Evolutionary conservation across 92 coral and sea anemone species (phyloP).

Genomic region (Zoanthus solanderi): DNA sequence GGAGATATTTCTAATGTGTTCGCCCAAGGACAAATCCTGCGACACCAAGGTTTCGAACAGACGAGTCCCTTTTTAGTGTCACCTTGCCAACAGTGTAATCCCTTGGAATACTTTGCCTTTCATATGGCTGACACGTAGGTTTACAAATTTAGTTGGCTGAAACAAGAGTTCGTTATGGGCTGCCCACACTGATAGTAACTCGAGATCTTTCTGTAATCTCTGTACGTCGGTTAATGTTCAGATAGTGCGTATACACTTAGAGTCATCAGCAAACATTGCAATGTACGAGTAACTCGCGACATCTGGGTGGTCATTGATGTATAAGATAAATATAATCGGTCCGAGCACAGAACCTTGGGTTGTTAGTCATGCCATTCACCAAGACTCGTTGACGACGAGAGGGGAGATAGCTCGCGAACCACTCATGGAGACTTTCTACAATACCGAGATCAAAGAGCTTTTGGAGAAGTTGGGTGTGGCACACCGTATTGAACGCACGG

Average conservation of each 20-base stretch:
- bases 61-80: too few relatives aligned
- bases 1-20: neutral
- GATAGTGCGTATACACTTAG: slow-evolving; percentile 40
- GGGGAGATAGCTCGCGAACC: slow-evolving; percentile 41
- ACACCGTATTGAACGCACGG: slow-evolving; percentile 40
- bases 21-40: neutral
- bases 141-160: slow-evolving; percentile 43
- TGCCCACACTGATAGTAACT: slow-evolving; percentile 38
- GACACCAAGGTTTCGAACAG: neutral
- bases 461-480: slow-evolving; percentile 27
- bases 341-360: slow-evolving; percentile 36
- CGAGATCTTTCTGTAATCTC: slow-evolving; percentile 34
- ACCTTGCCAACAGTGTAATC: too few relatives aligned
- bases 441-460: slow-evolving; percentile 24
- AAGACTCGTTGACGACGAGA: slow-evolving; percentile 34
- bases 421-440: slow-evolving; percentile 19
- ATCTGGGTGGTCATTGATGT: slow-evolving; percentile 26
- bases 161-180: slow-evolving; percentile 28
- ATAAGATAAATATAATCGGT: neutral
- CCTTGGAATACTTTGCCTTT: neutral
- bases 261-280: slow-evolving; percentile 51
- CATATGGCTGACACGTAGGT: slow-evolving; percentile 4
- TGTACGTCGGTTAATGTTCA: neutral
- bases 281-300: slow-evolving; percentile 7
- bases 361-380: slow-evolving; percentile 19